phyloP scores from a whole-genome alignment of 2,797 vertebrate genomes.

The Rhincodon typus region DNA sequence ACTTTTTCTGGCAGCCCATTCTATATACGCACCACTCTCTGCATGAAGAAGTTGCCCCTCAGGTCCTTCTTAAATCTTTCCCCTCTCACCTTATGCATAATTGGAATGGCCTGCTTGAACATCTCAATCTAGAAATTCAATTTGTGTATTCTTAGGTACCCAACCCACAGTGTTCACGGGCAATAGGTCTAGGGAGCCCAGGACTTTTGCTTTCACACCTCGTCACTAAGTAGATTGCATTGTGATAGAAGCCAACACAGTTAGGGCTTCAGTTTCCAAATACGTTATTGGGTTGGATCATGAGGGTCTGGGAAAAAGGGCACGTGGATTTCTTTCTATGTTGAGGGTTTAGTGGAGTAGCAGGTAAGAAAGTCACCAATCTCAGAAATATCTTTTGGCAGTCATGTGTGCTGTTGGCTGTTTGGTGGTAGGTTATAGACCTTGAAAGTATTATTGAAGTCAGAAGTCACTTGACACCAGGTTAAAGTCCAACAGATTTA shows the following conservation, averaged over 20 bases:
- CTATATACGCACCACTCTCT: too few species aligned
- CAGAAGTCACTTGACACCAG: too few species aligned
- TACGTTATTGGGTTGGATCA: neutral
- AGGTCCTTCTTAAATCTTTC: too few species aligned
- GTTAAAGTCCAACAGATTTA: too few species aligned
- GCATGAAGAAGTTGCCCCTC: too few species aligned
- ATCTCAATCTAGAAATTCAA: neutral
- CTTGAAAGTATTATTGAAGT: neutral
- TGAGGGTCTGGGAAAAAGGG: neutral
- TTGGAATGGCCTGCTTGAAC: neutral
- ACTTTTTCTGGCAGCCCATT: too few species aligned
- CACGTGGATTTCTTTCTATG: neutral
- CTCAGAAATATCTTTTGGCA: neutral
- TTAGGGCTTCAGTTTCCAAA: neutral
- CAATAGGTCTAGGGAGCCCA: neutral
- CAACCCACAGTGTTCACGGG: neutral
- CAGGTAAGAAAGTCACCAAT: neutral
- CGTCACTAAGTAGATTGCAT: neutral
- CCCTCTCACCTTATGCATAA: too few species aligned
- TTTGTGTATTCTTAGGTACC: neutral
- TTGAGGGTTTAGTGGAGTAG: neutral
- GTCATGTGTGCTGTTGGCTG: neutral
- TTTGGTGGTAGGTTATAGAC: neutral
- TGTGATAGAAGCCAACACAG: neutral
- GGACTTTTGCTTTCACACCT: neutral